phyloP scores from a whole-genome alignment of 2,888 invertebrate genomes.

The Protonemura montana region DNA sequence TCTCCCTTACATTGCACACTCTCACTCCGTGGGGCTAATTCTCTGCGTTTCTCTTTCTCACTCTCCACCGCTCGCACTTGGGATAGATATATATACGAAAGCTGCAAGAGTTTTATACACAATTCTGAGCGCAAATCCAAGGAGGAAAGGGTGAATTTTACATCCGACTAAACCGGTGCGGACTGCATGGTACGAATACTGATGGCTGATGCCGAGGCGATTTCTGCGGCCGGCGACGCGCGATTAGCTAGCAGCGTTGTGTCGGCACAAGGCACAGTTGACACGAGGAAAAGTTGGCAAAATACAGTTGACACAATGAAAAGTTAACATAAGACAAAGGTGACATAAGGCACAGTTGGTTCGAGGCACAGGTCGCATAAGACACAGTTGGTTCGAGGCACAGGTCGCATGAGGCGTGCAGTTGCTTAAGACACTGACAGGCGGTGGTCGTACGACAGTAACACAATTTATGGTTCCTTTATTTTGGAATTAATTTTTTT shows the following conservation, averaged over 20 bases:
- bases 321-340: too few species aligned
- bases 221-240: background rate
- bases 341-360: too few species aligned
- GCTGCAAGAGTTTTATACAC: conserved; percentile 12
- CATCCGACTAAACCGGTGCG: background rate
- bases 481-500: too few species aligned
- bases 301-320: background rate
- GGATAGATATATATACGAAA: background rate
- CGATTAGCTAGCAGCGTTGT: background rate
- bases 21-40: conserved; percentile 15
- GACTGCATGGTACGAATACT: background rate
- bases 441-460: too few species aligned
- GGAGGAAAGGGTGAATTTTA: conserved; percentile 7
- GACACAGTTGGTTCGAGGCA: too few species aligned
- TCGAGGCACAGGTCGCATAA: too few species aligned
- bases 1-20: background rate
- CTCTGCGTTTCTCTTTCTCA: conserved; percentile 21
- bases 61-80: background rate
- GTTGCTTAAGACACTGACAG: too few species aligned
- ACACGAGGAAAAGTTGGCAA: too few species aligned
- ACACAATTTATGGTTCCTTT: too few species aligned
- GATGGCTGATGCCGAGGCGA: background rate
- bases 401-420: too few species aligned
- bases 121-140: background rate
- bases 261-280: too few species aligned